A percentile compares a stretch with the other conserved stretches of the same genome.
These are phyloP conservation scores for Harpagoxenus sublaevis DNA, from an alignment of 2,888 invertebrate genomes.

Conservation along the genomic window DNA sequence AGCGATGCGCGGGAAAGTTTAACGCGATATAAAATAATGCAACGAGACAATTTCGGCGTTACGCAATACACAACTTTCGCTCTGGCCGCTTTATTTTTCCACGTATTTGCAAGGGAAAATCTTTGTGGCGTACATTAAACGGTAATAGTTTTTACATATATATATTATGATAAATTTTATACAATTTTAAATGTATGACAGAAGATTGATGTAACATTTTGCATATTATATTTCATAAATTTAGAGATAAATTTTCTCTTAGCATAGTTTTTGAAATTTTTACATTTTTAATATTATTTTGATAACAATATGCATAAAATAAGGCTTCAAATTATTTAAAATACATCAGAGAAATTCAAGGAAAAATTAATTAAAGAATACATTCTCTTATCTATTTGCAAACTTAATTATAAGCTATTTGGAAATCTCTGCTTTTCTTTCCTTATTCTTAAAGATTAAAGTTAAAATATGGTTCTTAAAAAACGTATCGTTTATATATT, in stretches of 20 bases:
- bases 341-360: not conserved
- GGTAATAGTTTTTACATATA: conserved; percentile 25
- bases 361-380: not conserved
- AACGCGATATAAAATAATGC: conserved; percentile 50
- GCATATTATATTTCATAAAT: not conserved
- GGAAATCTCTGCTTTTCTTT: not conserved
- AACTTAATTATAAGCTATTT: not conserved
- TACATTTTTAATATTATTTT: not conserved
- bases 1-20: conserved; percentile 35
- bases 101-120: not conserved
- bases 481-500: not conserved
- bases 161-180: conserved; percentile 8
- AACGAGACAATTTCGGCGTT: conserved; percentile 28
- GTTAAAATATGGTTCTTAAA: not conserved
- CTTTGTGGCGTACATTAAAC: conserved; percentile 22
- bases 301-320: not conserved
- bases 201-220: conserved; percentile 6
- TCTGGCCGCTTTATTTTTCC: conserved; percentile 4
- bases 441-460: not conserved
- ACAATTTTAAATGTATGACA: not conserved
- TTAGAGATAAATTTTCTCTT: not conserved
- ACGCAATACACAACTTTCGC: conserved; percentile 19
- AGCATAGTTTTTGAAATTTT: not conserved
- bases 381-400: not conserved
- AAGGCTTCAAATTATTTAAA: not conserved